phyloP scores from a whole-genome alignment of 2,113 vertebrate species.

The Periophthalmodon schlosseri region DNA sequence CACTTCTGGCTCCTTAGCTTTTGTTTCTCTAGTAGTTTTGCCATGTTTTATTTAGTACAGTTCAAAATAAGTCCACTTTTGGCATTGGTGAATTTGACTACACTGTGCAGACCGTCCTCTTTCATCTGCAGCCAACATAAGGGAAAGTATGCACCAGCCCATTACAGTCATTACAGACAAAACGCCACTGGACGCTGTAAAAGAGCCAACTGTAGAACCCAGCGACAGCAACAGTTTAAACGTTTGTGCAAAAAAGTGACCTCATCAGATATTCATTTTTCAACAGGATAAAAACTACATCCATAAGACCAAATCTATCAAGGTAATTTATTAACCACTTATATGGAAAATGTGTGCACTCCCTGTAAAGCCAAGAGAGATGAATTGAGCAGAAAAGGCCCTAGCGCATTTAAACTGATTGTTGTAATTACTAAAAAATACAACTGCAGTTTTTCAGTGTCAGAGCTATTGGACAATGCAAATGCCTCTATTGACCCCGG shows the following conservation, averaged over 20 bases:
- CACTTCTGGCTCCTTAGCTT: background rate
- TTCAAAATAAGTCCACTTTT: background rate
- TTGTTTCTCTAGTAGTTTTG: background rate
- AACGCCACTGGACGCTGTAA: constrained; percentile 19
- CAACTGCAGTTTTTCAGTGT: constrained; percentile 19
- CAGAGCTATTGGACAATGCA: background rate
- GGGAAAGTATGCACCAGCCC: constrained; percentile 10
- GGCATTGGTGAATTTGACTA: background rate
- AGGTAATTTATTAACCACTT: constrained; percentile 2
- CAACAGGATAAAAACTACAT: constrained; percentile 7
- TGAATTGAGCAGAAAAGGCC: constrained; percentile 21
- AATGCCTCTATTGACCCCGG: background rate
- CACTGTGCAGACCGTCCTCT: constrained; percentile 7
- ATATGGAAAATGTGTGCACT: constrained; percentile 37
- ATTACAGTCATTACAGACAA: constrained; percentile 31
- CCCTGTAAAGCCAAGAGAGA: constrained; percentile 25
- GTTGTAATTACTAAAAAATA: constrained; percentile 11
- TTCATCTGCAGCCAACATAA: constrained; percentile 7
- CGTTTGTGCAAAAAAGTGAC: constrained; percentile 30
- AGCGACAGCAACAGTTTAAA: constrained; percentile 6
- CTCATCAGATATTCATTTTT: constrained; percentile 18
- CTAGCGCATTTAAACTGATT: constrained; percentile 25
- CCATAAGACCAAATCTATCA: constrained; percentile 3
- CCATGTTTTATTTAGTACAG: background rate
- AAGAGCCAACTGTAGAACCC: constrained; percentile 28